Evolutionary conservation across 2,888 invertebrate species (phyloP).

Genomic region (Diloba caeruleocephala): DNA sequence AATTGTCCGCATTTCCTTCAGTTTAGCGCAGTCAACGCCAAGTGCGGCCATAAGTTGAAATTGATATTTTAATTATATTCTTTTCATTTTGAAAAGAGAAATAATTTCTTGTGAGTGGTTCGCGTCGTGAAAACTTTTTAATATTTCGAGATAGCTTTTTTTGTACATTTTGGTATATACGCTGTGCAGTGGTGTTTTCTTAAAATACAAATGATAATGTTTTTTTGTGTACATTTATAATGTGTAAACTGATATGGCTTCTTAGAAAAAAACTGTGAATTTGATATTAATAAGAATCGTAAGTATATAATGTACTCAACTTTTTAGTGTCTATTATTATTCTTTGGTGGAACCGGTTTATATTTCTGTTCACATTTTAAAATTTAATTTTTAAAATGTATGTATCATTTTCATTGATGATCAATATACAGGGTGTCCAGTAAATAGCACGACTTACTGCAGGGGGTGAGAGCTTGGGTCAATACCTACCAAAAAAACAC

Average conservation of each 20-base stretch:
- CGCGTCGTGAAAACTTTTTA: neutral
- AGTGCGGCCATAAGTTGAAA: conserved; percentile 27
- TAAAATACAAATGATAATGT: neutral
- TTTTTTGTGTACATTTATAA: neutral
- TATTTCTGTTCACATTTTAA: too few relatives aligned
- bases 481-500: too few relatives aligned
- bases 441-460: too few relatives aligned
- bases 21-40: conserved; percentile 49
- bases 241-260: neutral
- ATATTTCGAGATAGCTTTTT: too few relatives aligned
- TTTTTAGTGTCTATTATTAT: too few relatives aligned
- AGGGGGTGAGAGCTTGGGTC: too few relatives aligned
- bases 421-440: too few relatives aligned
- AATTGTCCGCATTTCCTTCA: conserved; percentile 54
- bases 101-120: conserved; percentile 11
- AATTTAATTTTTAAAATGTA: too few relatives aligned
- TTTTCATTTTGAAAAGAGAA: conserved; percentile 6
- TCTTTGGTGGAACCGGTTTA: too few relatives aligned
- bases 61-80: too few relatives aligned
- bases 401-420: too few relatives aligned
- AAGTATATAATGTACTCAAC: conserved; percentile 31
- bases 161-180: neutral
- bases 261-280: neutral
- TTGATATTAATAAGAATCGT: conserved; percentile 11
- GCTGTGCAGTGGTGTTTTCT: conserved; percentile 5